Conservation (phyloP, 2,888 invertebrate genomes). For the Caenorhabditis sp. region DNA sequence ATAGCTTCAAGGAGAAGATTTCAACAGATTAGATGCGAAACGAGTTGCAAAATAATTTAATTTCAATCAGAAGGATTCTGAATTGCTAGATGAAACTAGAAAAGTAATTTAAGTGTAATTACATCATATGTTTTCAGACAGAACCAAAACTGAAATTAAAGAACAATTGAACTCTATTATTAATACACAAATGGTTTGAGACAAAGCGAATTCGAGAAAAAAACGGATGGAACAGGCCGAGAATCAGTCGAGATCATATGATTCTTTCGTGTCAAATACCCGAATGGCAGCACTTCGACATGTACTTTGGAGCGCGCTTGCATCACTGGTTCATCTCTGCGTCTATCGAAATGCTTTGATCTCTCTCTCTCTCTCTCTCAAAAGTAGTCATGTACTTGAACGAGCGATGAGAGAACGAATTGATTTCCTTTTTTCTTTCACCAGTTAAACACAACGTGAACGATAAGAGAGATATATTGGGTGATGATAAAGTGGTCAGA, state of each 20-base stretch:
- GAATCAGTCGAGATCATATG: slow-evolving; percentile 53
- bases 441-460: slow-evolving; percentile 10
- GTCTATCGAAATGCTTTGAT: slow-evolving; percentile 20
- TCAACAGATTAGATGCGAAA: neutral
- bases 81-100: neutral
- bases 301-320: slow-evolving; percentile 62
- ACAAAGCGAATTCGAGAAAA: neutral
- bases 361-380: neutral
- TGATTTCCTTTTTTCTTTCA: slow-evolving; percentile 18
- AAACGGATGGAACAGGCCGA: slow-evolving; percentile 9
- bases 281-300: slow-evolving; percentile 49
- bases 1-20: neutral
- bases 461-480: slow-evolving; percentile 27
- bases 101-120: neutral
- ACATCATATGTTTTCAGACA: slow-evolving; percentile 6
- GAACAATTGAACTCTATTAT: neutral
- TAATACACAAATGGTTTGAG: neutral
- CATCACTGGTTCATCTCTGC: slow-evolving; percentile 31
- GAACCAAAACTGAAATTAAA: neutral
- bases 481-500: slow-evolving; percentile 25
- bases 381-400: slow-evolving; percentile 47
- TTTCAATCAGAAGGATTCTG: too few species aligned
- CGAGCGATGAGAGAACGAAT: slow-evolving; percentile 36
- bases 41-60: neutral
- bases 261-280: slow-evolving; percentile 34